These are phyloP conservation scores for Pseudochirops corinnae DNA, from an alignment of 2,797 vertebrate species.

Conservation along the genomic window DNA sequence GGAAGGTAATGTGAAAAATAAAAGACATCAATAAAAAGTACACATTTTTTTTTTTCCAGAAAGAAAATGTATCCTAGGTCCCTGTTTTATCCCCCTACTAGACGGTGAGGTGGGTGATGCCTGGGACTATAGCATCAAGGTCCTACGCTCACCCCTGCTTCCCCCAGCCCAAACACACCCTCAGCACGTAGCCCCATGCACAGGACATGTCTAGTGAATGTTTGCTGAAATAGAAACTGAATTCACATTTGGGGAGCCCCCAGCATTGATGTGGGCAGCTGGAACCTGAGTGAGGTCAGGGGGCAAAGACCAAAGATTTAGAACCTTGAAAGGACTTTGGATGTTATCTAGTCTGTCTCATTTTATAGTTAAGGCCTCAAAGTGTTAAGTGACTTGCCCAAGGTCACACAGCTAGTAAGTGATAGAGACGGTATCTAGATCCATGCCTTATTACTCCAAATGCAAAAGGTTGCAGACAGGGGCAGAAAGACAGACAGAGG, in stretches of 20 bases:
- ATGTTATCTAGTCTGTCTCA: constrained; percentile 1
- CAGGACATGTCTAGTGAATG: neutral
- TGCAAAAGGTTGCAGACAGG: neutral
- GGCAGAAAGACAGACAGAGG: neutral
- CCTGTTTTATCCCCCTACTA: neutral
- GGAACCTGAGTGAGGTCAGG: neutral
- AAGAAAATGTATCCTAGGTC: neutral
- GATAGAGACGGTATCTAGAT: neutral
- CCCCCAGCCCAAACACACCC: neutral
- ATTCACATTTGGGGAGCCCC: neutral
- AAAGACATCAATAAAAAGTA: neutral
- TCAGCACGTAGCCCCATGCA: neutral
- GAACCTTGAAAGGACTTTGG: neutral
- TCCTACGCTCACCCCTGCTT: neutral
- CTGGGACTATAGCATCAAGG: neutral
- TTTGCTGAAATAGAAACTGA: neutral
- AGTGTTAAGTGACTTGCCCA: neutral
- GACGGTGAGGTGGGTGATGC: neutral
- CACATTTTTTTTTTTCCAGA: neutral
- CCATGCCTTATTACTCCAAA: neutral
- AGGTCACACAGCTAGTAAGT: neutral
- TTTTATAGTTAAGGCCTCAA: constrained; percentile 46
- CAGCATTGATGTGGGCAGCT: neutral
- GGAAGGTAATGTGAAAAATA: neutral
- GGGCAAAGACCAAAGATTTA: neutral